Base-by-base conservation (phyloP, 2,113 vertebrate species). In the Scomber colias region DNA sequence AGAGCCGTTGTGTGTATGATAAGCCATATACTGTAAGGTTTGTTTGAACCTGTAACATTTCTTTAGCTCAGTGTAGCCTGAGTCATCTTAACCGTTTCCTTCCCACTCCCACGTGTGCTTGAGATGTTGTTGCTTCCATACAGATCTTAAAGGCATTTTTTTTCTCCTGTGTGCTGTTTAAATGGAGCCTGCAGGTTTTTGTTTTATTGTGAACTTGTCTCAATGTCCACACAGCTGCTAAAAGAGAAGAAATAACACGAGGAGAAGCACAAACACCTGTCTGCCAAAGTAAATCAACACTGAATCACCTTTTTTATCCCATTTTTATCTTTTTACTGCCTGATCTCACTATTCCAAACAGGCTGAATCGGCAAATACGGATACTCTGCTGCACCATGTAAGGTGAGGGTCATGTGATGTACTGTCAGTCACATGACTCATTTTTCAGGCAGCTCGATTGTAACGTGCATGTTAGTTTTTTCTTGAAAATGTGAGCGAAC, bases 51-150 rank as follows among this genome's bases (percentile, higher is more conserved):
- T 57, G 44, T 31, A 21, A 16, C 30, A 49, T 51, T 1, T 24
- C 66, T 55, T 66, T 66, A 67, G 27, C 75, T 84, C 50, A 11
- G 27, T 71, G 59, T 49, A 64, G 21, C 24, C 64, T 27, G 24
- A 54, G 24, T 75, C 48, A 17, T 57, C 50, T 2, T 56, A 27
- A 63, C 7, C 24, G 24, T 27, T 27, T 27, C 24, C 24, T 27
- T 27, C 24, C 27, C 62, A 11, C 27, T 46, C 61, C 15, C 31
- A 12, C 11, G 7, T 19, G 27, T 51, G 40, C 3, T 40, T 61
- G 35, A 65, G 17, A 35, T 53, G 62, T 35, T 17, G 10, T 3
- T 7, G 31, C 19, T 54, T 31, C 4, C 44, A 45, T 50, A 16
- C 49, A 35, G 59, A 13, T 75, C 11, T 27, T 27, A 21, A 61